Percentiles rank a stretch among this genome's conserved stretches.
Evolutionary conservation across 1,140 invertebrate genomes (phyloP).

Genomic region (Phthorimaea operculella): DNA sequence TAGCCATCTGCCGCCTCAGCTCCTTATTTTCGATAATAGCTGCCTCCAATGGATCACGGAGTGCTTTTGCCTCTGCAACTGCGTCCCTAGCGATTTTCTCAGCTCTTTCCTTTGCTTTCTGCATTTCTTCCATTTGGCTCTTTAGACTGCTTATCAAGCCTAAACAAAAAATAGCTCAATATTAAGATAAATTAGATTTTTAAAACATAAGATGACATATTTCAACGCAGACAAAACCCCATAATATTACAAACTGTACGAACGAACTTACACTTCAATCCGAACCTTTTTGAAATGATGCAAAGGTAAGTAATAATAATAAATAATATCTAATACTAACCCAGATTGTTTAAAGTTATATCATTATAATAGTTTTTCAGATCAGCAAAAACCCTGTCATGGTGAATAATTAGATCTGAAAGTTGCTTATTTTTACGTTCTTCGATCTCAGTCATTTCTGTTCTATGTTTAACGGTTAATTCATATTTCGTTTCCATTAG

Average conservation of each 20-base stretch:
- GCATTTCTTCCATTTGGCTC: constrained; percentile 87
- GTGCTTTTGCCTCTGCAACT: constrained; percentile 77
- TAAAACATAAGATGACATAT: too few relatives aligned
- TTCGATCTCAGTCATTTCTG: constrained; percentile 87
- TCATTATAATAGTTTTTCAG: constrained; percentile 96
- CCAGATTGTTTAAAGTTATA: constrained; percentile 91
- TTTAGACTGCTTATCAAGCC: constrained; percentile 67
- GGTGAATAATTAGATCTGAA: constrained; percentile 80
- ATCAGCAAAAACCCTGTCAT: constrained; percentile 86
- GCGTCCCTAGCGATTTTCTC: constrained; percentile 67
- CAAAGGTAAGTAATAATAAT: too few relatives aligned
- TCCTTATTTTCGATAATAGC: constrained; percentile 75
- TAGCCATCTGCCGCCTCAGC: constrained; percentile 77
- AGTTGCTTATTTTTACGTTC: constrained; percentile 91
- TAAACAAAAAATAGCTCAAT: constrained; percentile 21
- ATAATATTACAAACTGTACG: too few relatives aligned
- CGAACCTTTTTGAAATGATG: too few relatives aligned
- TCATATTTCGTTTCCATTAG: constrained; percentile 79
- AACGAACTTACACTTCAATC: too few relatives aligned
- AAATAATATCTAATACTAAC: constrained; percentile 19
- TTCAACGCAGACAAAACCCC: too few relatives aligned
- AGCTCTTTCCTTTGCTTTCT: constrained; percentile 82
- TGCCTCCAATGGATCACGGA: constrained; percentile 77
- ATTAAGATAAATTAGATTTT: too few relatives aligned
- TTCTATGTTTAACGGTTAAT: constrained; percentile 75